Evolutionary conservation across 2,797 vertebrate species (phyloP).

Genomic region (Tiaroga cobitis): DNA sequence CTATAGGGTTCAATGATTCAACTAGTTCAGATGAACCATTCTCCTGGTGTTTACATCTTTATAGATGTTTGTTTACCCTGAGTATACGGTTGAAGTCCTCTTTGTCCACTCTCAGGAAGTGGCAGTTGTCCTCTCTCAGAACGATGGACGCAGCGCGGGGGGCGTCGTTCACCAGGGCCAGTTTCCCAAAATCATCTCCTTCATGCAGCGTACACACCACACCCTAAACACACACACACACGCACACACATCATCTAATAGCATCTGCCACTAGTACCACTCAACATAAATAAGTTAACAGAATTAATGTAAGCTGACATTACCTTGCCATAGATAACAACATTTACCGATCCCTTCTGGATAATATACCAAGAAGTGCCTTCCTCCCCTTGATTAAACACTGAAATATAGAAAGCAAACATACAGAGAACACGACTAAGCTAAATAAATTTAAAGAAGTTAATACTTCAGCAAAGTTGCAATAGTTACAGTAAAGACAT

Average conservation of each 20-base stretch:
- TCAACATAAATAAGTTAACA: neutral
- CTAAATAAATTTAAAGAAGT: neutral
- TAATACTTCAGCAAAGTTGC: neutral
- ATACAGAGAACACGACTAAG: neutral
- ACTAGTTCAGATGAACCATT: neutral
- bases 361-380: slow-evolving; percentile 99
- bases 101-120: slow-evolving; percentile 97
- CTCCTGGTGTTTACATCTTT: neutral
- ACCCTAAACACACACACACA: slow-evolving; percentile 76
- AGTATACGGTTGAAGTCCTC: slow-evolving; percentile 98
- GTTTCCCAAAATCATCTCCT: slow-evolving; percentile 97
- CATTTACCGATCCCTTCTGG: slow-evolving; percentile 97
- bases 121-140: slow-evolving; percentile 94
- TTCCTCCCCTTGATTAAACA: slow-evolving; percentile 99
- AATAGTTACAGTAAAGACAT: neutral
- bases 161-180: slow-evolving; percentile 95
- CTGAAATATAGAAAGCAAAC: slow-evolving; percentile 67
- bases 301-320: neutral
- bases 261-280: neutral
- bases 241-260: neutral
- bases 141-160: slow-evolving; percentile 96
- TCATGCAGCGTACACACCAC: slow-evolving; percentile 96
- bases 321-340: slow-evolving; percentile 97
- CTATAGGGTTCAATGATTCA: neutral
- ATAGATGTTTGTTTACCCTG: slow-evolving; percentile 75